A percentile compares a stretch with the other conserved stretches of the same genome.
phyloP scores from a whole-genome alignment of 2,797 vertebrate genomes.

The Chelon auratus region DNA sequence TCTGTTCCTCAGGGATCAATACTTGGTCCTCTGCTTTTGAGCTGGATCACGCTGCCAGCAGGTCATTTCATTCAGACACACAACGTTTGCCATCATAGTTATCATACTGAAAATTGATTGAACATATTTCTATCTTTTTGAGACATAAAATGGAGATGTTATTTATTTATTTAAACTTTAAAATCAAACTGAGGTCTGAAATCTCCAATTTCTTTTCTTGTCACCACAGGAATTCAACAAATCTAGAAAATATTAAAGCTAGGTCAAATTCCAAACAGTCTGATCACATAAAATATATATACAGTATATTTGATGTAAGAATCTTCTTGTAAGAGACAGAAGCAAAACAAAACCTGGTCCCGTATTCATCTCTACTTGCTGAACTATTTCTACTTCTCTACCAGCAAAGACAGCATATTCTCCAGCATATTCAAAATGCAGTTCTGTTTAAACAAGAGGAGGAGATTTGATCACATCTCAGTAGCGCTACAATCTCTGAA shows the following conservation, averaged over 20 bases:
- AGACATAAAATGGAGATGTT: not conserved
- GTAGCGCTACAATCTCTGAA: no score
- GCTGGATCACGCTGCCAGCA: slow-evolving; percentile 3
- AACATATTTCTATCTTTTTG: not conserved
- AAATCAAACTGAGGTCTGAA: no score
- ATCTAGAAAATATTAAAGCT: not conserved
- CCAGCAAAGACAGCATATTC: not conserved
- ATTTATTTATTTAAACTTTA: no score
- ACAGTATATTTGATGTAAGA: not conserved
- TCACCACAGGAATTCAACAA: no score
- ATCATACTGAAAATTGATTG: not conserved
- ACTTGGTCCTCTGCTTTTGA: slow-evolving; percentile 15
- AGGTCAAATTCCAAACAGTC: not conserved
- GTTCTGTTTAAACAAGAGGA: slow-evolving; percentile 4
- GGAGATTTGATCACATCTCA: not conserved
- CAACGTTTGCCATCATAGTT: not conserved
- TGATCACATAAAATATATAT: not conserved
- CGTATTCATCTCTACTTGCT: not conserved
- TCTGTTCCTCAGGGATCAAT: slow-evolving; percentile 6
- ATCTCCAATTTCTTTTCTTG: no score
- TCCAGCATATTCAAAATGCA: slow-evolving; percentile 4
- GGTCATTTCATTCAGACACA: slow-evolving; percentile 1
- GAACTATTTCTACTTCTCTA: slow-evolving; percentile 4
- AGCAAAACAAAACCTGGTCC: not conserved
- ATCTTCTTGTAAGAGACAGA: not conserved